phyloP scores from a whole-genome alignment of 2,888 invertebrate species.

The Priocnemis perturbator region DNA sequence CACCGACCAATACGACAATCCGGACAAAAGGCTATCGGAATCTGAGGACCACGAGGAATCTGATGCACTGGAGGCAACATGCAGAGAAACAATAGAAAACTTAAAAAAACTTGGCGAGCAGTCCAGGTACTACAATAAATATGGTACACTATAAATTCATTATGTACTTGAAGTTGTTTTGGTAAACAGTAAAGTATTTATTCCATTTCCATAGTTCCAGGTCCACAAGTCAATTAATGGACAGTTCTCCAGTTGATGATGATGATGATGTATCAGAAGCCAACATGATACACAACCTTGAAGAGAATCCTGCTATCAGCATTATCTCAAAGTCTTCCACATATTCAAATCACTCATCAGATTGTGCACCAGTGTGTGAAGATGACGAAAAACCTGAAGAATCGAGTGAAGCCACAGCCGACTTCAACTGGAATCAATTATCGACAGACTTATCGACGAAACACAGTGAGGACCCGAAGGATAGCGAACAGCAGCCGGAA shows the following conservation, averaged over 20 bases:
- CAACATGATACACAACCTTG: slow-evolving; percentile 56
- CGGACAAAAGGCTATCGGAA: slow-evolving; percentile 59
- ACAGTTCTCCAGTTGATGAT: slow-evolving; percentile 57
- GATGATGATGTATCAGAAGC: slow-evolving; percentile 47
- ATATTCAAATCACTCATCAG: slow-evolving; percentile 43
- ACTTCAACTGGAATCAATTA: slow-evolving; percentile 66
- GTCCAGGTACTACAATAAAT: slow-evolving; percentile 62
- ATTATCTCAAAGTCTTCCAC: slow-evolving; percentile 60
- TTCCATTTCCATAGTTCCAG: slow-evolving; percentile 52
- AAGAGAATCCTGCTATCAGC: slow-evolving; percentile 55
- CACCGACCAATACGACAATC: slow-evolving; percentile 59
- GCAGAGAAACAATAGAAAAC: slow-evolving; percentile 73
- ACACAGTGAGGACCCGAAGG: slow-evolving; percentile 49
- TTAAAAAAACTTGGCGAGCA: slow-evolving; percentile 71
- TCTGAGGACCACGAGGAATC: slow-evolving; percentile 69
- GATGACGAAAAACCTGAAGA: slow-evolving; percentile 44
- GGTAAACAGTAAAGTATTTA: background rate
- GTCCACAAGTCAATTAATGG: slow-evolving; percentile 54
- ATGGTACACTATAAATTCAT: no score
- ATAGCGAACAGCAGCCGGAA: slow-evolving; percentile 48
- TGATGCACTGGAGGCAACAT: slow-evolving; percentile 70
- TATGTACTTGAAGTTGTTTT: no score
- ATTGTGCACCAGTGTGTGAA: slow-evolving; percentile 33
- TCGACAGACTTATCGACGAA: slow-evolving; percentile 57
- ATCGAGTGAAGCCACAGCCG: slow-evolving; percentile 42